phyloP scores from a whole-genome alignment of 2,113 vertebrate genomes.

The Xyliphius kryptos region DNA sequence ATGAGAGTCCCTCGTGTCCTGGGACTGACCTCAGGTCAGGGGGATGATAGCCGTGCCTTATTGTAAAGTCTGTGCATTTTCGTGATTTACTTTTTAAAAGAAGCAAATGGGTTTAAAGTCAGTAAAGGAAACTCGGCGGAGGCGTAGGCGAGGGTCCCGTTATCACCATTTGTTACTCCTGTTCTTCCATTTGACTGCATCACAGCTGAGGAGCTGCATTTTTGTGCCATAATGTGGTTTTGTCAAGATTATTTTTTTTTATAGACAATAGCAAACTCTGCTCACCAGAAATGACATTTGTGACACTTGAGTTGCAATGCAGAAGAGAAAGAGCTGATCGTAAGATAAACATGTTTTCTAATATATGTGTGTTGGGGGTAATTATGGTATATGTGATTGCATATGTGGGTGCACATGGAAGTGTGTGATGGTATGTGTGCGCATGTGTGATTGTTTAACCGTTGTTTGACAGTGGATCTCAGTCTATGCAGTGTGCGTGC shows the following conservation, averaged over 20 bases:
- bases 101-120: neutral
- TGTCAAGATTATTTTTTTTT: constrained; percentile 21
- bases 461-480: neutral
- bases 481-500: too few species aligned
- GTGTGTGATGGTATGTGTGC: neutral
- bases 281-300: constrained; percentile 40
- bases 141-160: constrained; percentile 10
- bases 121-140: constrained; percentile 8
- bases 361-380: neutral
- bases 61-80: constrained; percentile 24
- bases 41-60: constrained; percentile 41
- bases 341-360: neutral
- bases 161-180: constrained; percentile 2
- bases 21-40: constrained; percentile 11
- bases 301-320: constrained; percentile 39
- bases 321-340: constrained; percentile 9
- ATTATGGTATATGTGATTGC: neutral
- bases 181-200: constrained; percentile 18
- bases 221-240: constrained; percentile 29
- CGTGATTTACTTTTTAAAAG: constrained; percentile 2
- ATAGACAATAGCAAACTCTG: constrained; percentile 47
- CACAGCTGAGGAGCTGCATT: constrained; percentile 7
- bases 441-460: neutral
- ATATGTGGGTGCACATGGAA: neutral
- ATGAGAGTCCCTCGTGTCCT: too few species aligned